Conservation (phyloP, 2,113 vertebrate genomes). For the Sardina pilchardus region DNA sequence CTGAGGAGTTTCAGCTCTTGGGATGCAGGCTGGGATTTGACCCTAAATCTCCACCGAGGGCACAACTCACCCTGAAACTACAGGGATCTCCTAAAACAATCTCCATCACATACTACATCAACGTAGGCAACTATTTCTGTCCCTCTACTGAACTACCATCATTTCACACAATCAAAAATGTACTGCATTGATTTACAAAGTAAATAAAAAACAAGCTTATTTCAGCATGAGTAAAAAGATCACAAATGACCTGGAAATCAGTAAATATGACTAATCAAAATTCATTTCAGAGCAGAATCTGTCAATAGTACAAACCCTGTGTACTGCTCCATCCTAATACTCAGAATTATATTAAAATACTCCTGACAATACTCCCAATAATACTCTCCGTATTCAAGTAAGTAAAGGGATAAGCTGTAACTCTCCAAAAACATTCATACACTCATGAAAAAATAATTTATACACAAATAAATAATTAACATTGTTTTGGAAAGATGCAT, state of each 20-base stretch:
- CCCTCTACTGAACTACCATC: not conserved
- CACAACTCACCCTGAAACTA: not conserved
- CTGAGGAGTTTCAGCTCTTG: not conserved
- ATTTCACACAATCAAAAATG: not conserved
- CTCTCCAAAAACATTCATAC: conserved; percentile 10
- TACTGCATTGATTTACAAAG: conserved; percentile 2
- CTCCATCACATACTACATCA: not conserved
- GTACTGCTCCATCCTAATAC: not conserved
- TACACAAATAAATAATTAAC: conserved; percentile 11
- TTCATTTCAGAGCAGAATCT: not conserved
- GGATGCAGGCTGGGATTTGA: not conserved
- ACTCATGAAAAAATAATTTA: conserved; percentile 21
- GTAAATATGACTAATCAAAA: not conserved
- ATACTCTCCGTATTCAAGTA: conserved; percentile 16
- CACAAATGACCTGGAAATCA: conserved; percentile 1
- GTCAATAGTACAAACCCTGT: conserved; percentile 14
- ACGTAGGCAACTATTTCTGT: not conserved
- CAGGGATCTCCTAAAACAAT: not conserved
- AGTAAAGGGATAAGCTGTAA: conserved; percentile 18
- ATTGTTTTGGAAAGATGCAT: conserved; percentile 7
- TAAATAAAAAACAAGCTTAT: not conserved
- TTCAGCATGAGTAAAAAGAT: conserved; percentile 6
- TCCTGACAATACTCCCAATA: not conserved
- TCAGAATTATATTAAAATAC: not conserved
- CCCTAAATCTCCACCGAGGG: not conserved